Percentiles rank a stretch among this genome's conserved stretches.
Evolutionary conservation across 2,888 invertebrate species (phyloP).

Genomic region (Agriopis marginaria): DNA sequence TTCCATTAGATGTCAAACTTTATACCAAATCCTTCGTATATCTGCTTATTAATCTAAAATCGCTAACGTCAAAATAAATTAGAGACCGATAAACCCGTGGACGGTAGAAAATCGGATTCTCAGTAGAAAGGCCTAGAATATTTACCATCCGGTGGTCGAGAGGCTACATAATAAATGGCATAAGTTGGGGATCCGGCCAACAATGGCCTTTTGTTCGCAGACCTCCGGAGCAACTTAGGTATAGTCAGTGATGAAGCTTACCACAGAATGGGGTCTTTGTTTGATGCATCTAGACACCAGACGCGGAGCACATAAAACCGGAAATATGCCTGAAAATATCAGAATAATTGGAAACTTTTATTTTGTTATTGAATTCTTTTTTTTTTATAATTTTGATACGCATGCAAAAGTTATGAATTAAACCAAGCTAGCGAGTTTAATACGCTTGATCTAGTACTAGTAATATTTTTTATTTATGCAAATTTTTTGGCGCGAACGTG

Average conservation of each 20-base stretch:
- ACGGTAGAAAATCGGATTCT: conserved; percentile 46
- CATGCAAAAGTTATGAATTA: too few relatives aligned
- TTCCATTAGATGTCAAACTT: neutral
- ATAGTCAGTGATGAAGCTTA: conserved; percentile 12
- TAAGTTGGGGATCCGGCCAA: conserved; percentile 61
- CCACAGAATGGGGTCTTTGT: neutral
- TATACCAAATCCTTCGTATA: conserved; percentile 32
- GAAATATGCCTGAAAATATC: too few relatives aligned
- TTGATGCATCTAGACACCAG: too few relatives aligned
- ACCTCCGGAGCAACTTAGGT: neutral
- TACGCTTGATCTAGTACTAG: too few relatives aligned
- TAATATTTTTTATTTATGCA: too few relatives aligned
- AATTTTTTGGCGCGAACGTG: too few relatives aligned
- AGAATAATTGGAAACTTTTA: too few relatives aligned
- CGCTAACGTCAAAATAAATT: conserved; percentile 49
- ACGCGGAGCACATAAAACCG: too few relatives aligned
- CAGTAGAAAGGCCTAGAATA: conserved; percentile 49
- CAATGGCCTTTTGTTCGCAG: conserved; percentile 60
- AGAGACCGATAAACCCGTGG: conserved; percentile 47
- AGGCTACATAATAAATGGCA: conserved; percentile 68
- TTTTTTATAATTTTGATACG: too few relatives aligned
- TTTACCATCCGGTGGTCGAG: conserved; percentile 62
- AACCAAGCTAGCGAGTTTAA: too few relatives aligned
- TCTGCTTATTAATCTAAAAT: conserved; percentile 37
- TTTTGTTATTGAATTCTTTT: too few relatives aligned